phyloP scores from a whole-genome alignment of 2,888 invertebrate genomes.

The Chirona hameri region DNA sequence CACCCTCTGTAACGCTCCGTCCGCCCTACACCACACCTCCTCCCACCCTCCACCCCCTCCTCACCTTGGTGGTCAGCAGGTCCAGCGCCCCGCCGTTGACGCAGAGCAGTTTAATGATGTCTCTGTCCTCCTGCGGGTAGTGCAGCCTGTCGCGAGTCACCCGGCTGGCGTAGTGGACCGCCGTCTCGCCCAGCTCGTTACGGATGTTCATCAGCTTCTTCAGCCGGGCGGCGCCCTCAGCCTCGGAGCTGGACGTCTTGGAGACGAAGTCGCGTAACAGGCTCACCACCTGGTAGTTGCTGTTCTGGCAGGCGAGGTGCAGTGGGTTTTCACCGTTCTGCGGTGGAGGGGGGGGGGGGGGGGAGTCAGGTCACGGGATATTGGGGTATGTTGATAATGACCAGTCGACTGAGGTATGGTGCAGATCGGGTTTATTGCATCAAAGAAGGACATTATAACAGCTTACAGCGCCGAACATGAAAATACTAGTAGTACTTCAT shows the following conservation, averaged over 20 bases:
- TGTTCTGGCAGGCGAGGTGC: constrained; percentile 79
- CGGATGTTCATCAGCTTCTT: constrained; percentile 78
- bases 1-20: no score
- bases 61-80: constrained; percentile 36
- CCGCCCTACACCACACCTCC: no score
- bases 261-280: constrained; percentile 81
- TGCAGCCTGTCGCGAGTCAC: constrained; percentile 76
- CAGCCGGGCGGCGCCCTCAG: constrained; percentile 50
- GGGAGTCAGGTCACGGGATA: no score
- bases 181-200: constrained; percentile 88
- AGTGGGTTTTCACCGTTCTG: constrained; percentile 92
- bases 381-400: neutral
- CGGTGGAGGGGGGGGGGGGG: neutral
- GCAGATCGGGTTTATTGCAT: no score
- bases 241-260: constrained; percentile 67
- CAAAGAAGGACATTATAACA: no score
- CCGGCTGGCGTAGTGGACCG: constrained; percentile 90
- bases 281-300: constrained; percentile 72
- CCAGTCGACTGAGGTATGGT: no score
- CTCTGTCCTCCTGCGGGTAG: constrained; percentile 67
- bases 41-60: no score
- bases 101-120: constrained; percentile 82
- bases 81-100: constrained; percentile 62
- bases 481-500: no score
- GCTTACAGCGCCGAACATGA: no score